phyloP scores from a whole-genome alignment of 2,113 vertebrate species.

The Motacilla tschutschensis region DNA sequence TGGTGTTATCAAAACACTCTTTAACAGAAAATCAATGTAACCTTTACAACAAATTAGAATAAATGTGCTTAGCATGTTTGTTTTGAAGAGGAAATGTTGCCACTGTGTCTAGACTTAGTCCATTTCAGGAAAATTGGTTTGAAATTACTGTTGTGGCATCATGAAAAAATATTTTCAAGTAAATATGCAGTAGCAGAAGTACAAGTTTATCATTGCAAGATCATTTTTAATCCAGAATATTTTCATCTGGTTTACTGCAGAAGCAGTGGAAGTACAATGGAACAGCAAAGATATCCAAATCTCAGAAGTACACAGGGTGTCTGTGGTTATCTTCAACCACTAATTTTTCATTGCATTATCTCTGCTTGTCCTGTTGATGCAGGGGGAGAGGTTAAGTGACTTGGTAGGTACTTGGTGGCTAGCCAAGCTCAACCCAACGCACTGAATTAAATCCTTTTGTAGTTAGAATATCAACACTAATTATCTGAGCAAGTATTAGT shows the following conservation, averaged over 20 bases:
- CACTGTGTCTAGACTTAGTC: neutral
- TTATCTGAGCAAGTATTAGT: neutral
- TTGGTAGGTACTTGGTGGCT: neutral
- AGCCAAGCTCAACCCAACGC: neutral
- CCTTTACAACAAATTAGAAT: neutral
- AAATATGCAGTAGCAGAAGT: neutral
- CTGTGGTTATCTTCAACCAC: neutral
- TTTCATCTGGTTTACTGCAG: neutral
- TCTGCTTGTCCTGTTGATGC: neutral
- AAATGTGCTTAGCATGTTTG: neutral
- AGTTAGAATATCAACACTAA: neutral
- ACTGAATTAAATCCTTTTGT: neutral
- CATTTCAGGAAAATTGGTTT: neutral
- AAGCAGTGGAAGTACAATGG: neutral
- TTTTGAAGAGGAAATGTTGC: neutral
- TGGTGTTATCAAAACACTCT: neutral
- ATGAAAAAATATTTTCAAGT: neutral
- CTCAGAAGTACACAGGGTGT: neutral
- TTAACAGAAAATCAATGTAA: conserved; percentile 17
- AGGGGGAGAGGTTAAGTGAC: accelerated
- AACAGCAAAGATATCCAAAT: neutral
- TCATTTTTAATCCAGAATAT: neutral
- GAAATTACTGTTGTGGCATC: neutral
- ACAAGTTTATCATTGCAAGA: neutral
- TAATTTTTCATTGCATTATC: neutral